Evolutionary conservation across 2,113 vertebrate species (phyloP), one percentile per base, ranked within the genome.

Genomic region (Pseudonaja textilis): DNA sequence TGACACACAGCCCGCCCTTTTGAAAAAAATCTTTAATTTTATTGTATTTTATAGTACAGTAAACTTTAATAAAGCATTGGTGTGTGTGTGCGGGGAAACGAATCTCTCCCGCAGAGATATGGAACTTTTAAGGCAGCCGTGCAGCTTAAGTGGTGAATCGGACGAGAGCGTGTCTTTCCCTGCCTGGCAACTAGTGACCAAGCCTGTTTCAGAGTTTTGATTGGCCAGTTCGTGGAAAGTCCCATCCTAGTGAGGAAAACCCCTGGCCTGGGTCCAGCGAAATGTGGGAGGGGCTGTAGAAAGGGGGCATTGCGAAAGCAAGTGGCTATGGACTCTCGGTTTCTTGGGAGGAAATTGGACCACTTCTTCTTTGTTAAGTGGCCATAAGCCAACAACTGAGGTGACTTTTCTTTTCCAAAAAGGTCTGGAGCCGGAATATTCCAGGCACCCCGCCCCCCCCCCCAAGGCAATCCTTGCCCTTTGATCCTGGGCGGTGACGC

Each of bases 401-500:
- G 69, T 1, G 6, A 39, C 16, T 74, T 81, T 39, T 81, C 5
- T 9, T 81, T 81, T 22, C 74, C 34, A 1, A 22, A 22, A 22
- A 39, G 34, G 6, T 81, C 74, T 6, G 18, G 20, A 39, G 18
- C 18, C 42, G 74, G 34, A 39, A 81, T 81, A 39, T 42, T 42
- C 74, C 34, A 81, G 74, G 34, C 74, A 39, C 2, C 3, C n/a
- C n/a, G n/a, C n/a, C 3, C 29, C 34, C 42, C 42, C 39, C n/a
- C 2, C 29, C 69, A 81, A 8, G 34, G 6, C 6, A 74, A 81
- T 8, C 69, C 69, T 81, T 81, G 18, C 34, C 34, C 34, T 81
- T 81, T 39, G 34, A 42, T 6, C 18, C 34, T 3, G 2, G 16
- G 34, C 0, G 2, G 6, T 39, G 34, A 9, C 7, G 1, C 18